Evolutionary conservation across 2,888 invertebrate genomes (phyloP), one percentile per base, ranked within the genome.

Genomic region (Pterostichus niger): DNA sequence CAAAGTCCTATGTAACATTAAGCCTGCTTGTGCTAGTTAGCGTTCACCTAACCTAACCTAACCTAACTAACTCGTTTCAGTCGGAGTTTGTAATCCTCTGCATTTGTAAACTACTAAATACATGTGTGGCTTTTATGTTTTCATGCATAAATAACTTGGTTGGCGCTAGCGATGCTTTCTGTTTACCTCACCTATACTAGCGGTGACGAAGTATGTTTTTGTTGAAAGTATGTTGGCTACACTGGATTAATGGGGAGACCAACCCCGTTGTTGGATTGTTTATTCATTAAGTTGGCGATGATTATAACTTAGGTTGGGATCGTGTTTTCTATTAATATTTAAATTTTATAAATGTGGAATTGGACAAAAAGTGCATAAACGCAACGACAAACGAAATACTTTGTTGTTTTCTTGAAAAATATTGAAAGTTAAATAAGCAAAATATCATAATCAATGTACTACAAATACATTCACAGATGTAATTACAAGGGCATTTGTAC

Each of bases 21-120:
- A 40, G 40, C 40, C 59, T 33, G 13, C 11, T 13, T 10, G 64
- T n/a, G 35, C 64, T 64, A 9, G 33, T 59, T 31, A 64, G n/a
- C 11, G 24, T 33, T 59, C 17, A 24, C 11, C 59, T 33, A 59
- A 33, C 64, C 64, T 44, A 59, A 33, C 64, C 64, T 44, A 71
- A 15, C 68, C 68, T 15, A 15, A 17, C 44, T 71, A 40, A 56
- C 56, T 56, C 9, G 10, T 9, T 56, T 10, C 56, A 52, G 52
- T 52, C 13, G 17, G 64, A 64, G 68, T 71, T 71, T 13, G 68
- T 71, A 71, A 71, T 71, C 68, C 56, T 52, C 52, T 52, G 75
- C 33, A 75, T 75, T 75, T 49, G 75, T 31, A 75, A 54, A 75
- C 75, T 52, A 75, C 52, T 75, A 52, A 75, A 75, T 54, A 75